Base-by-base conservation (phyloP, 53 echinoderm and acorn worm species). In the Echinometra lucunter region DNA sequence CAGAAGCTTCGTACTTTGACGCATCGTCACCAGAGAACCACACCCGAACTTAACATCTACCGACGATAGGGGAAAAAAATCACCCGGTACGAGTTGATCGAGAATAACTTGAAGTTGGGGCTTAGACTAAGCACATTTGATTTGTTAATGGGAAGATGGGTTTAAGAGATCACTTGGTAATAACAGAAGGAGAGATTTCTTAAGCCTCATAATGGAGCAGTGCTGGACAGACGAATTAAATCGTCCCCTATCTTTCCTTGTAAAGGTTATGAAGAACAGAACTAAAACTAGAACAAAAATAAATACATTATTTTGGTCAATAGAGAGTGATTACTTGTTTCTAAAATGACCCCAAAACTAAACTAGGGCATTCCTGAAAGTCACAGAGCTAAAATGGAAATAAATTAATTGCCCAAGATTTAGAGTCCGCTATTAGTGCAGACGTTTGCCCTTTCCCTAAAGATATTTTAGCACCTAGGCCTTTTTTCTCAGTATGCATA, bases 1-100 rank as follows among this genome's bases (percentile, higher is more conserved):
- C 9, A 42, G 78, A 78, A 78, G 78, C 78, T 78, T 78, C 42
- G 78, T 78, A 40, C 78, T 78, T 40, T 40, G 78, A 72, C 1
- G 42, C 30, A 78, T 40, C 38, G 17, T 78, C 23, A 3, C 40
- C 16, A 78, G 42, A 21, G 23, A 78, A 78, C 78, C 78, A 78
- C 40, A 78, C 78, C 42, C 78, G 78, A 78, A 78, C 15, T 42
- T 23, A 78, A 18, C 42, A 3, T 19, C 40, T 21, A 78, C 78
- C 42, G 42, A 21, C 78, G 1, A 19, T 42, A 72, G 38, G 40
- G 18, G 4, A 16, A 17, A 40, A 19, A 32, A 42, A 11, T 53
- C 13, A 40, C 78, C 78, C 23, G 78, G 38, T 78, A 42, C 23
- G 18, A 78, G 10, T 74, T 11, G 16, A 10, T 72, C 15, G 34